phyloP scores from a whole-genome alignment of 2,888 invertebrate species.

The Eupithecia insigniata region DNA sequence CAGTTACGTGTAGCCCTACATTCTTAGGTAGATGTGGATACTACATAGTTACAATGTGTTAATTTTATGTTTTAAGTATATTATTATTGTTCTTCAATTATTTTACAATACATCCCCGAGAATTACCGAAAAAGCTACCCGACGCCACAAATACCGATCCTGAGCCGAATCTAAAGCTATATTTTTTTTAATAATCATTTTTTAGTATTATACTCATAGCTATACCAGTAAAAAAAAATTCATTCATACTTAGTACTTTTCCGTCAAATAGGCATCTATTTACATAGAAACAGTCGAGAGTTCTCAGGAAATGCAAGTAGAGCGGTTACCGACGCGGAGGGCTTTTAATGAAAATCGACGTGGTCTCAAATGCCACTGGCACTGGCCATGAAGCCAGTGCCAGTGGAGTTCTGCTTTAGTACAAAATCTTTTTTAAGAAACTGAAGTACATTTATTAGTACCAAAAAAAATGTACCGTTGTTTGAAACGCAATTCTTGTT shows the following conservation, averaged over 20 bases:
- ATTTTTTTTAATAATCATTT: neutral
- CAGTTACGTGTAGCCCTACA: no score
- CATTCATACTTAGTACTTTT: neutral
- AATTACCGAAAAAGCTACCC: neutral
- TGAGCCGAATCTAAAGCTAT: neutral
- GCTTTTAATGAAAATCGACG: slow-evolving; percentile 5
- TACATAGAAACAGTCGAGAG: neutral
- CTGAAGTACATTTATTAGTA: no score
- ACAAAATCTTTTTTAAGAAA: no score
- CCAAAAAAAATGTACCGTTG: no score
- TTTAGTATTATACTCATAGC: neutral
- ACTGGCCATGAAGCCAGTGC: neutral
- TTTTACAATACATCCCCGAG: neutral
- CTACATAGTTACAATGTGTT: no score
- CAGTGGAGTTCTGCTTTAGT: neutral
- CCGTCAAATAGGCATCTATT: neutral
- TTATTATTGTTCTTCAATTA: neutral
- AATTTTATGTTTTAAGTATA: neutral
- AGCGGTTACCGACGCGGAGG: slow-evolving; percentile 5
- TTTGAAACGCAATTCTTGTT: neutral
- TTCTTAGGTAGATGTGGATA: no score
- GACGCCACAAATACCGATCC: neutral
- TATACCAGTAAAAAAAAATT: neutral
- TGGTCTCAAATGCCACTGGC: neutral
- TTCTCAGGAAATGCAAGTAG: slow-evolving; percentile 1